These are phyloP conservation scores for Decapterus maruadsi DNA, from an alignment of 2,797 vertebrate genomes.

Conservation along the genomic window DNA sequence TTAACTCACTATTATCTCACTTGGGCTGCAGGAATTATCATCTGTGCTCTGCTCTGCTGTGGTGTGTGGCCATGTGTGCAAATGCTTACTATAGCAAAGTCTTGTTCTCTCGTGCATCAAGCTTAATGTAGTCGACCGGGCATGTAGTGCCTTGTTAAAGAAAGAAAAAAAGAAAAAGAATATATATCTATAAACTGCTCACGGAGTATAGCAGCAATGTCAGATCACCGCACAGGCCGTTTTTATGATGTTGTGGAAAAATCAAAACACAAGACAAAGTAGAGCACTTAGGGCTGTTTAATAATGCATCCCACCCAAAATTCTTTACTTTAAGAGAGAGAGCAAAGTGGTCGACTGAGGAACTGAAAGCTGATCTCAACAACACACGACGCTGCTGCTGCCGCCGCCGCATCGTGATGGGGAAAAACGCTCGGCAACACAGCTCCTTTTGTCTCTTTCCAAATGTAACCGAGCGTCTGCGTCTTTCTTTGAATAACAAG, in stretches of 20 bases:
- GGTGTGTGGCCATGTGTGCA: neutral
- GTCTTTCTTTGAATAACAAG: constrained; percentile 17
- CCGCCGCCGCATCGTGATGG: no score
- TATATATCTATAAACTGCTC: neutral
- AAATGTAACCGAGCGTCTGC: neutral
- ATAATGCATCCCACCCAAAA: constrained; percentile 67
- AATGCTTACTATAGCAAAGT: constrained; percentile 37
- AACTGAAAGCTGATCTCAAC: constrained; percentile 12
- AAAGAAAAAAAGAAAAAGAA: constrained; percentile 10
- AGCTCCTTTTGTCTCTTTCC: constrained; percentile 35
- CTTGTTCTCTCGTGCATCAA: constrained; percentile 25
- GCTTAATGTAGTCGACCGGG: constrained; percentile 24
- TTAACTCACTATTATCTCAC: constrained; percentile 36
- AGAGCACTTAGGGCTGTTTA: constrained; percentile 64
- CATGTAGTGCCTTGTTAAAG: constrained; percentile 15
- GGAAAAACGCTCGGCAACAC: neutral
- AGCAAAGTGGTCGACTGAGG: constrained; percentile 18
- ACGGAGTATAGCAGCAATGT: constrained; percentile 18
- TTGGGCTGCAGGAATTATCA: constrained; percentile 31
- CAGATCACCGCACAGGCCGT: constrained; percentile 43
- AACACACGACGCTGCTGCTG: neutral
- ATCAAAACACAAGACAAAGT: constrained; percentile 57
- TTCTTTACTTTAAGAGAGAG: constrained; percentile 17
- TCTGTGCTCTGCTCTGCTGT: constrained; percentile 29
- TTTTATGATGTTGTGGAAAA: constrained; percentile 41